Evolutionary conservation across 2,888 invertebrate species (phyloP).

Genomic region (Liopterus haemorrhoidalis): DNA sequence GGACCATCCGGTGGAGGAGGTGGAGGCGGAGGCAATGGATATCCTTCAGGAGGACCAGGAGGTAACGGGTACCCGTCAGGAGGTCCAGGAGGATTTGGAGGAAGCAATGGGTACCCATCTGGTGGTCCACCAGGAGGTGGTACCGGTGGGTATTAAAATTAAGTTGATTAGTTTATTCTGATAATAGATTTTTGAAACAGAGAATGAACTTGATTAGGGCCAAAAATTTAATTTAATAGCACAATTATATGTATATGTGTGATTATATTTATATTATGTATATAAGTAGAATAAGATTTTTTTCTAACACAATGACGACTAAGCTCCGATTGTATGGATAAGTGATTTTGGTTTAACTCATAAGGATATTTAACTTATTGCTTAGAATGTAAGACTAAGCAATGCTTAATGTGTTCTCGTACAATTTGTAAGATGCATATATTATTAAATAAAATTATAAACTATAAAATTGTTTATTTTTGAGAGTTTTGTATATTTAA

Average conservation of each 20-base stretch:
- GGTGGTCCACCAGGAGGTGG: conserved; percentile 29
- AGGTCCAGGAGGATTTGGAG: conserved; percentile 23
- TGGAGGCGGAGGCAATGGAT: conserved; percentile 21
- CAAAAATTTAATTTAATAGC: not conserved
- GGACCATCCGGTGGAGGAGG: conserved; percentile 26
- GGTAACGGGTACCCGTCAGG: conserved; percentile 31
- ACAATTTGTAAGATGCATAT: no score
- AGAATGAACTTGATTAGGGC: no score
- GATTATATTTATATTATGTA: not conserved
- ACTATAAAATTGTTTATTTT: no score
- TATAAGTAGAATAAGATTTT: no score
- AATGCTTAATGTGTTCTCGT: no score
- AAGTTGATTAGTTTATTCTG: not conserved
- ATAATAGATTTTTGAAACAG: not conserved
- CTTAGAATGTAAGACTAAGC: no score
- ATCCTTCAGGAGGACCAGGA: conserved; percentile 14
- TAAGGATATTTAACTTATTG: no score
- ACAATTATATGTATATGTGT: not conserved
- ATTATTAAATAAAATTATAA: no score
- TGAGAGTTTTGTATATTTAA: no score
- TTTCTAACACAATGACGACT: conserved; percentile 15
- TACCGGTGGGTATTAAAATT: conserved; percentile 15
- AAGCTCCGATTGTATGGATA: conserved; percentile 9
- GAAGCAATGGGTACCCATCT: conserved; percentile 23
- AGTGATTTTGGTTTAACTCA: no score